These are phyloP conservation scores for Allacma fusca DNA, from an alignment of 2,888 invertebrate genomes.

Conservation along the genomic window DNA sequence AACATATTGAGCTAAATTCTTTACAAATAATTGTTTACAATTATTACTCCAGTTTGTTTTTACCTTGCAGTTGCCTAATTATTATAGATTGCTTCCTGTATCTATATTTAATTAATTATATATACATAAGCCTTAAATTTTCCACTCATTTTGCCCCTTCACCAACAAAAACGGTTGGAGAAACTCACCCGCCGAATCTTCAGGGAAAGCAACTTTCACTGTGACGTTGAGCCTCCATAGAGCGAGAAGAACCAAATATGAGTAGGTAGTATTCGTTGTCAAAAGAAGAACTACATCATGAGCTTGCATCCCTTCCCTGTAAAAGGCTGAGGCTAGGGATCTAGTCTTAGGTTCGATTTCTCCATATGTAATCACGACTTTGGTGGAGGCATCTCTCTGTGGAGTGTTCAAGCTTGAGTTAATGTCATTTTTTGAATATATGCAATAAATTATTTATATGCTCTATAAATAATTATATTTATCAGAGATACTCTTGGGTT, in stretches of 20 bases:
- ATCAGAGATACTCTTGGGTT: too few species aligned
- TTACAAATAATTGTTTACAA: too few species aligned
- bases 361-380: conserved; percentile 6
- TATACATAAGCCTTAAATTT: too few species aligned
- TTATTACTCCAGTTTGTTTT: too few species aligned
- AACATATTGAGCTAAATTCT: too few species aligned
- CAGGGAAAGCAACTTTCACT: conserved; percentile 25
- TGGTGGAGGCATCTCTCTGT: conserved; percentile 13
- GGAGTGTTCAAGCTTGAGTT: too few species aligned
- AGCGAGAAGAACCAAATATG: conserved; percentile 23
- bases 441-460: neutral
- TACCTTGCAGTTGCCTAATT: too few species aligned
- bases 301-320: conserved; percentile 20
- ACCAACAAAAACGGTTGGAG: neutral
- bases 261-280: conserved; percentile 22
- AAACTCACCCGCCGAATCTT: conserved; percentile 16
- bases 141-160: too few species aligned
- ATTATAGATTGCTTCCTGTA: too few species aligned
- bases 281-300: conserved; percentile 31
- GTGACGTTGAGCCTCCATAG: conserved; percentile 36
- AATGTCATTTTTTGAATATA: neutral
- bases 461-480: too few species aligned
- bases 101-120: too few species aligned
- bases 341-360: conserved; percentile 30
- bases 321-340: conserved; percentile 26